Conservation (phyloP, 2,113 vertebrate genomes). For the Tachycineta bicolor region DNA sequence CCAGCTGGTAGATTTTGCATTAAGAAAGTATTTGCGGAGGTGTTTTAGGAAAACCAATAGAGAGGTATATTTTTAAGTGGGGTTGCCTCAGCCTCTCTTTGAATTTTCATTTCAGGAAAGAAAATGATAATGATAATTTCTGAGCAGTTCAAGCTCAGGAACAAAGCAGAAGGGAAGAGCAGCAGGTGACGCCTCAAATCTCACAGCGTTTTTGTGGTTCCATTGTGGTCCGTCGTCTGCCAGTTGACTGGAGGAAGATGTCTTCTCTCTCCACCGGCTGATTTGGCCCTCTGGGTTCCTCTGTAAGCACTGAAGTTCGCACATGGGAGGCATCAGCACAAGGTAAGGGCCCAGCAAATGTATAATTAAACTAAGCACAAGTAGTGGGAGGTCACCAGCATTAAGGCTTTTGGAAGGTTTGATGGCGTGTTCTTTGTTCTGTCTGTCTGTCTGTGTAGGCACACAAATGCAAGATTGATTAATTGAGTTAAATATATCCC, state of each 20-base stretch:
- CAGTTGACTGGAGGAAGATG: background rate
- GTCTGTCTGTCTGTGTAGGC: conserved; percentile 22
- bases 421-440: background rate
- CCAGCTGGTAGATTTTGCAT: background rate
- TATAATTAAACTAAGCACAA: background rate
- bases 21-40: background rate
- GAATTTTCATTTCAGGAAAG: background rate
- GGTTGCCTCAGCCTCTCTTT: background rate
- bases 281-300: background rate
- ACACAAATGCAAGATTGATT: conserved; percentile 49
- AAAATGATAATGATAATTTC: background rate
- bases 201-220: background rate
- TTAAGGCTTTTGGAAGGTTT: background rate
- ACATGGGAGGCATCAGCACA: background rate
- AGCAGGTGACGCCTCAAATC: background rate
- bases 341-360: fast-evolving
- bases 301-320: background rate
- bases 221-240: fast-evolving
- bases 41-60: background rate
- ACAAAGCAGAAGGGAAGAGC: background rate
- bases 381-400: fast-evolving
- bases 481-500: conserved; percentile 77
- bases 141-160: background rate
- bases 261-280: background rate
- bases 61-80: background rate